Conservation (phyloP, 1,140 invertebrate species). For the Lanistes nyassanus region DNA sequence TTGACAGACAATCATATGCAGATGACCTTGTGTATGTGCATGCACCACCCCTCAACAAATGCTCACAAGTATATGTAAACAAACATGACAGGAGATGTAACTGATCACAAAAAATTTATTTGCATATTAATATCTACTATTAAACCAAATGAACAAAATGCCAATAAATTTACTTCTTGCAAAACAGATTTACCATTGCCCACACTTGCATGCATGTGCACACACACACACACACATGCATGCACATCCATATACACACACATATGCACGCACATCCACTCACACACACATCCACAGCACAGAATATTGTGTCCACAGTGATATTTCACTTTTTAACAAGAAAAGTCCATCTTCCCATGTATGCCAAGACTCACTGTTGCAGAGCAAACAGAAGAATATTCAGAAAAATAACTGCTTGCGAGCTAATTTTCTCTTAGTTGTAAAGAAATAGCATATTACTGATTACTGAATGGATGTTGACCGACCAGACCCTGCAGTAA, state of each 20-base stretch:
- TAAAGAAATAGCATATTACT: not conserved
- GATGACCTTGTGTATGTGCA: no score
- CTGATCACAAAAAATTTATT: not conserved
- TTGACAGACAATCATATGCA: no score
- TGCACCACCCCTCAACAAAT: not conserved
- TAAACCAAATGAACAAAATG: not conserved
- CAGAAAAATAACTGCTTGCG: not conserved
- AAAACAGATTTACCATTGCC: not conserved
- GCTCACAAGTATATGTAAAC: not conserved
- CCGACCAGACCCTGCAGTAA: not conserved
- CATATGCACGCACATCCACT: not conserved
- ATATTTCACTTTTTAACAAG: not conserved
- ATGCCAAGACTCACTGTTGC: not conserved
- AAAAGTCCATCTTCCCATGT: not conserved
- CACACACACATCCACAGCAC: not conserved
- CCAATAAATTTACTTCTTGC: not conserved
- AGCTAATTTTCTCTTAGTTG: not conserved
- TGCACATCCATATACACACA: slow-evolving; percentile 17
- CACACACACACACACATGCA: slow-evolving; percentile 3
- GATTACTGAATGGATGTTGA: not conserved
- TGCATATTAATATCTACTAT: not conserved
- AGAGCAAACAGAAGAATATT: not conserved
- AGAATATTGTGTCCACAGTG: not conserved
- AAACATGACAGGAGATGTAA: not conserved
- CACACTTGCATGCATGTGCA: not conserved